Evolutionary conservation across 2,888 invertebrate species (phyloP).

Genomic region (Boloria euphrosyne): DNA sequence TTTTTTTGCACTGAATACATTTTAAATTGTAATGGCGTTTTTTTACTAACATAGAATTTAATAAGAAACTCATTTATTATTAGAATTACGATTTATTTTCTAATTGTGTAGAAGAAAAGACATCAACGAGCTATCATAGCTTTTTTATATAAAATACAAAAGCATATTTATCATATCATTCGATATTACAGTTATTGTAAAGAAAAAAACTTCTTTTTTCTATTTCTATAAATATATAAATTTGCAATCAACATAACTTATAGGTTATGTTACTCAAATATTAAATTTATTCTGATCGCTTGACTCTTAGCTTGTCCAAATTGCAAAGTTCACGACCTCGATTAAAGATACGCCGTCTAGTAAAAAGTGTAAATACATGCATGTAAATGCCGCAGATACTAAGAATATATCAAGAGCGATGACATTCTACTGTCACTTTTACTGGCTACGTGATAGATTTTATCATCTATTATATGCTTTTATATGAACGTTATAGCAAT

Average conservation of each 20-base stretch:
- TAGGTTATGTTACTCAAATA: slow-evolving; percentile 15
- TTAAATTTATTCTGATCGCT: slow-evolving; percentile 25
- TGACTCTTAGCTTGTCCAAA: slow-evolving; percentile 25
- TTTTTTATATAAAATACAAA: background rate
- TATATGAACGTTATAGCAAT: background rate
- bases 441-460: slow-evolving; percentile 4
- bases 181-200: too few relatives aligned
- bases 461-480: slow-evolving; percentile 2
- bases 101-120: slow-evolving; percentile 11
- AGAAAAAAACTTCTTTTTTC: background rate
- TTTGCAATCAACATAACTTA: slow-evolving; percentile 1
- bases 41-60: background rate
- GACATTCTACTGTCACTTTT: slow-evolving; percentile 20
- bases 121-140: slow-evolving; percentile 10
- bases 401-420: slow-evolving; percentile 10
- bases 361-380: slow-evolving; percentile 27
- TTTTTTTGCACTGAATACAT: background rate
- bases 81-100: background rate
- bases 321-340: slow-evolving; percentile 38
- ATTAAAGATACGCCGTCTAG: slow-evolving; percentile 27
- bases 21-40: background rate
- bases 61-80: background rate
- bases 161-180: background rate
- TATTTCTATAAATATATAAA: background rate
- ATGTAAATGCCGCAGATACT: slow-evolving; percentile 3